Base-by-base conservation (phyloP, 2,797 vertebrate species). In the Gambusia yucatana region DNA sequence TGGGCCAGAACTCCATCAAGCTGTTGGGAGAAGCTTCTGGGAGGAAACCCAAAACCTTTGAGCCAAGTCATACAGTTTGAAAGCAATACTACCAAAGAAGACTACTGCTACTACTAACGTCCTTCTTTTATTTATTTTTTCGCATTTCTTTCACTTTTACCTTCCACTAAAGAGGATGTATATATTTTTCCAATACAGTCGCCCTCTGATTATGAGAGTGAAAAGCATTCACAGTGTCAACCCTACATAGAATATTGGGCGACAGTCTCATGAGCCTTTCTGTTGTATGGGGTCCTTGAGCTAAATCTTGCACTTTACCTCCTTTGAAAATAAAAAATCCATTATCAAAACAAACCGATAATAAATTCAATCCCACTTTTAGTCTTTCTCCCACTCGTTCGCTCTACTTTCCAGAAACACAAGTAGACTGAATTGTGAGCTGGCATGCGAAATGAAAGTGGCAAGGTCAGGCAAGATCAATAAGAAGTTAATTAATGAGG, bases 401-500 rank as follows among this genome's bases (percentile, higher is more conserved):
- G 6, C 50, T 71, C 71, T 72, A 48, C 83, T 88, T 81, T 52
- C 70, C 69, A n/a, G n/a, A 77, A 83, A 72, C 76, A 84, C 81
- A 87, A 83, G 74, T 77, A 69, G 81, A 80, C 81, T 80, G 76
- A 89, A 87, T 87, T 78, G 85, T 79, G 84, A 85, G 77, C 78
- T 61, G 77, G 87, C 78, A 84, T 86, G 86, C 83, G 84, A 89
- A 88, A 91, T 90, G 89, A 89, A 92, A 93, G 92, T 89, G 85
- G 84, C 84, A 77, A 91, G 93, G 93, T 90, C 90, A 90, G 81
- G 55, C 25, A 41, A 77, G 80, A 96, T 96, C 95, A 95, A 96
- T 96, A 88, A 83, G 87, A 94, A 94, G 94, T 95, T 96, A 95
- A 96, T 96, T 95, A 96, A 95, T 94, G 92, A 94, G 92, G 92